Conservation (phyloP, 1,140 invertebrate genomes). For the Conus ventricosus region DNA sequence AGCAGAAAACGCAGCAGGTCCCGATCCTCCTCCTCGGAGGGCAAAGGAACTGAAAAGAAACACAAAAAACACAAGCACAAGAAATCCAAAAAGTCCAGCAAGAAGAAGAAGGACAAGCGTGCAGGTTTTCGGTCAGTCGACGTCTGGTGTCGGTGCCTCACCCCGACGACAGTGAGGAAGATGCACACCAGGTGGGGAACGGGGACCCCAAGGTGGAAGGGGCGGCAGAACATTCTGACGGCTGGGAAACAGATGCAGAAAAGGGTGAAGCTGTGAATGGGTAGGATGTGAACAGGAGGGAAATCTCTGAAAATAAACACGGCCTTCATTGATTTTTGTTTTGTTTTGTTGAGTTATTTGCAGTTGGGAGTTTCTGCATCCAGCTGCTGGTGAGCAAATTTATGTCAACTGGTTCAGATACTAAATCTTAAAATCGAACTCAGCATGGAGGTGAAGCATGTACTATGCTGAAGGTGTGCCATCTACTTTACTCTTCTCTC, state of each 20-base stretch:
- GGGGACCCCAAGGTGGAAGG: not conserved
- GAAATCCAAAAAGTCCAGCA: conserved; percentile 29
- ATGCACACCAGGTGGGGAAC: not conserved
- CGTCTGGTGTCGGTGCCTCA: not conserved
- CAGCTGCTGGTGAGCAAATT: too few relatives aligned
- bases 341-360: too few relatives aligned
- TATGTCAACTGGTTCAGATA: too few relatives aligned
- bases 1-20: not conserved
- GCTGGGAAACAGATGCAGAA: not conserved
- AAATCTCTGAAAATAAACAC: too few relatives aligned
- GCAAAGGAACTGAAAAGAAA: not conserved
- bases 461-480: too few relatives aligned
- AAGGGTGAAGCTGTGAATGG: not conserved
- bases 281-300: not conserved
- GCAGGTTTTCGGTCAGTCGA: not conserved
- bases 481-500: too few relatives aligned
- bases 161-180: not conserved
- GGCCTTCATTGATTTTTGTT: too few relatives aligned
- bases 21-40: not conserved
- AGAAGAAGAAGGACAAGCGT: conserved; percentile 13
- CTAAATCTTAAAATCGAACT: too few relatives aligned
- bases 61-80: conserved; percentile 24
- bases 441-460: too few relatives aligned
- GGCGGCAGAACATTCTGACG: not conserved
- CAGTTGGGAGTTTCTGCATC: too few relatives aligned